Conservation (phyloP, 2,797 vertebrate genomes). For the Crocidura indochinensis region DNA sequence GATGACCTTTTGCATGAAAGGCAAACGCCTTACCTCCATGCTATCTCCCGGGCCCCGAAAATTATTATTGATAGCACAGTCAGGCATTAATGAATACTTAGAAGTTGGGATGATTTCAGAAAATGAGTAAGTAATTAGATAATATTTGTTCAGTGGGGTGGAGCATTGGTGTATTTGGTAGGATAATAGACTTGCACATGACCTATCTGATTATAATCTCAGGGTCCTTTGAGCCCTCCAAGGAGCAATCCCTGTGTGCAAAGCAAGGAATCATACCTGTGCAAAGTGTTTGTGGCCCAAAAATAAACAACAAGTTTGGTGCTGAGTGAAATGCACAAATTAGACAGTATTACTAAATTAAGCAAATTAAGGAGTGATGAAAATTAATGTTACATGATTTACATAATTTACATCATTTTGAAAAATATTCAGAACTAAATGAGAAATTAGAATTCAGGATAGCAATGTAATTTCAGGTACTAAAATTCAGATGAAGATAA, state of each 20-base stretch:
- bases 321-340: neutral
- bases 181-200: too few species aligned
- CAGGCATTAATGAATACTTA: neutral
- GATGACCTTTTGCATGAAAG: too few species aligned
- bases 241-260: too few species aligned
- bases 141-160: neutral
- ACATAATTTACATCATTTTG: neutral
- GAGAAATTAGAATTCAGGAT: neutral
- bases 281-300: too few species aligned
- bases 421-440: neutral
- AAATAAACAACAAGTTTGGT: neutral
- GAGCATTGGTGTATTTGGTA: too few species aligned
- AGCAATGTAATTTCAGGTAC: neutral
- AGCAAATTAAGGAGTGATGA: neutral
- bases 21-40: too few species aligned
- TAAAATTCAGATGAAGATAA: too few species aligned
- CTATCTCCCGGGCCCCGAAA: too few species aligned
- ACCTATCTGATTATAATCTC: too few species aligned
- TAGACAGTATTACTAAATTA: too few species aligned
- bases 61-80: neutral
- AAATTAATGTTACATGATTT: neutral
- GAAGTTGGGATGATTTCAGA: neutral
- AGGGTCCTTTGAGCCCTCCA: too few species aligned
- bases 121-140: conserved; percentile 1
- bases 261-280: too few species aligned